Percentiles rank a stretch among this genome's conserved stretches.
phyloP scores from a whole-genome alignment of 1,140 invertebrate species.

The Agrilus planipennis region DNA sequence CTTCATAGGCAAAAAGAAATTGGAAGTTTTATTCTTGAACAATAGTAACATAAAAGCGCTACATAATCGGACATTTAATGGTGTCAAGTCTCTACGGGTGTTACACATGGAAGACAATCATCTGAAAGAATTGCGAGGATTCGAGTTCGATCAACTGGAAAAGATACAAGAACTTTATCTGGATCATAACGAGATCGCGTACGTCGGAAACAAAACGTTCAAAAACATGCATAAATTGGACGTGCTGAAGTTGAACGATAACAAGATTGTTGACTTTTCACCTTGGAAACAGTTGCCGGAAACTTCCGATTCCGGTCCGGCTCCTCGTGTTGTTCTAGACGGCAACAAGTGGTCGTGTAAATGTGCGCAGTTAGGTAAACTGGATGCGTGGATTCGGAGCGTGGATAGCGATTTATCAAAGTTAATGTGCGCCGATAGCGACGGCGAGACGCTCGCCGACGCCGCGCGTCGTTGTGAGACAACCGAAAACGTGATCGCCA shows the following conservation, averaged over 20 bases:
- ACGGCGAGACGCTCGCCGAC: conserved; percentile 43
- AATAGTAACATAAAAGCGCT: conserved; percentile 65
- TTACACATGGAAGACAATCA: conserved; percentile 76
- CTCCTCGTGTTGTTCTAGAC: conserved; percentile 48
- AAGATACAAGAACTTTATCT: conserved; percentile 70
- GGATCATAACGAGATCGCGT: conserved; percentile 62
- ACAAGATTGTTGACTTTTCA: conserved; percentile 62
- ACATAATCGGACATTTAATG: conserved; percentile 77
- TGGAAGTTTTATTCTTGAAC: conserved; percentile 71
- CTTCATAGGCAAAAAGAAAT: conserved; percentile 77
- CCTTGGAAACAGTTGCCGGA: conserved; percentile 54
- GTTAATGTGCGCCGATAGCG: conserved; percentile 43
- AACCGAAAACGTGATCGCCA: conserved; percentile 46
- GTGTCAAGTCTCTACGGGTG: conserved; percentile 57
- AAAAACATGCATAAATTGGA: conserved; percentile 57
- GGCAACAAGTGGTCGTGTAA: conserved; percentile 65
- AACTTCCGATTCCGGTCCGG: conserved; percentile 39
- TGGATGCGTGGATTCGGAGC: conserved; percentile 51
- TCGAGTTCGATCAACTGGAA: conserved; percentile 61
- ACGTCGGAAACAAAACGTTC: conserved; percentile 68
- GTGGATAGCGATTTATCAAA: conserved; percentile 47
- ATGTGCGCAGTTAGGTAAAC: conserved; percentile 49
- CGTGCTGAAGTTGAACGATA: conserved; percentile 66
- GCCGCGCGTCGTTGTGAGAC: conserved; percentile 50
- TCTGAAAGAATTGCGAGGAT: conserved; percentile 57